Conservation (phyloP, 37 sponge, comb jelly and placozoan species). For the Chondrosia reniformis region DNA sequence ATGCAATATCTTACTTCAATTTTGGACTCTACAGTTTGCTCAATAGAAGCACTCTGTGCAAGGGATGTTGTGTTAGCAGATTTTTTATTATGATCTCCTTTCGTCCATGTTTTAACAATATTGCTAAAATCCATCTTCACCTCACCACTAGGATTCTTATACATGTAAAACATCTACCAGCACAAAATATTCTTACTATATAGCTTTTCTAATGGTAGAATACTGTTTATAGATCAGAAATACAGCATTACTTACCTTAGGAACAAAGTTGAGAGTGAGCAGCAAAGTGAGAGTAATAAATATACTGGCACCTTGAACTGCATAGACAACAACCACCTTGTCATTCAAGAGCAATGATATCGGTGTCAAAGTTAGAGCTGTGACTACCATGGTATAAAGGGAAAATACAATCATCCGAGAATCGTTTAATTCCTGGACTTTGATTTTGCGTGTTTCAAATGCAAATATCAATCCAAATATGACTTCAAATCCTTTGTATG, state of each 20-base stretch:
- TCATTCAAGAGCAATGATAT: conserved; percentile 32
- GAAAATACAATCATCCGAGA: conserved; percentile 51
- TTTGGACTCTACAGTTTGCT: too few species aligned
- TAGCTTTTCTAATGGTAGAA: too few species aligned
- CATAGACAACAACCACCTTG: conserved; percentile 29
- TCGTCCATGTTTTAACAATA: too few species aligned
- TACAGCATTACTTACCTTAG: conserved; percentile 52
- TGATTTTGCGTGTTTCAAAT: conserved; percentile 54
- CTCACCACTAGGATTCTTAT: conserved; percentile 17
- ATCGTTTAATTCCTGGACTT: conserved; percentile 47
- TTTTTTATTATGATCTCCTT: too few species aligned
- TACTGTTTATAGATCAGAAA: too few species aligned
- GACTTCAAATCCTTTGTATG: conserved; percentile 42
- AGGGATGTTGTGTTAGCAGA: too few species aligned
- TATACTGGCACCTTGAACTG: conserved; percentile 31
- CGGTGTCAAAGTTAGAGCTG: conserved; percentile 42
- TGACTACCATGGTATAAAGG: conserved; percentile 48
- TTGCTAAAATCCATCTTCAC: conserved; percentile 15
- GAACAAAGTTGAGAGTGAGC: conserved; percentile 41
- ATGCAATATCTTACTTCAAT: too few species aligned
- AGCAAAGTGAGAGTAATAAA: conserved; percentile 37
- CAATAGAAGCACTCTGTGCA: too few species aligned
- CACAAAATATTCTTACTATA: too few species aligned
- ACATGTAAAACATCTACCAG: not conserved
- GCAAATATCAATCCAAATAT: conserved; percentile 50